These are phyloP conservation scores for Perdita meconis DNA, from an alignment of 2,888 invertebrate genomes.

Conservation along the genomic window DNA sequence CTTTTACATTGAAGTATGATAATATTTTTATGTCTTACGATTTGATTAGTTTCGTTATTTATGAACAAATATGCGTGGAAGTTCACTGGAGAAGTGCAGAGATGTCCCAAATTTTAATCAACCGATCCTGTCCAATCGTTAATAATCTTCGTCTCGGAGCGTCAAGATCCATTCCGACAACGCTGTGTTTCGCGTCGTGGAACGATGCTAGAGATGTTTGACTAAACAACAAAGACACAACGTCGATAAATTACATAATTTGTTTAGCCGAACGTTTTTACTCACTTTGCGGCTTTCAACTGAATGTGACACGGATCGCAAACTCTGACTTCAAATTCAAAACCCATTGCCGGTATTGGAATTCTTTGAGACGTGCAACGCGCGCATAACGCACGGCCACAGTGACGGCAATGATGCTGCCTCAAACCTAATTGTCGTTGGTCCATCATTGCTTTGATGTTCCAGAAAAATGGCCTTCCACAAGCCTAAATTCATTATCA, in stretches of 20 bases:
- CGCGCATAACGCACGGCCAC: conserved; percentile 98
- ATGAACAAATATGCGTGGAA: conserved; percentile 54
- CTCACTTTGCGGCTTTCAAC: conserved; percentile 94
- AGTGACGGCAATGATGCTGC: conserved; percentile 96
- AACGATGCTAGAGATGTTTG: conserved; percentile 96
- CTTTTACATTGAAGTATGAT: conserved; percentile 55
- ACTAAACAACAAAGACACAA: conserved; percentile 84
- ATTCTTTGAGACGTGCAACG: conserved; percentile 95
- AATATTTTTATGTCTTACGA: conserved; percentile 55
- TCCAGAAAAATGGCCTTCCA: conserved; percentile 99
- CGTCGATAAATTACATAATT: neutral
- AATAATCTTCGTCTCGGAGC: conserved; percentile 94
- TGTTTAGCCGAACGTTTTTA: conserved; percentile 67
- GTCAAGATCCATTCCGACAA: conserved; percentile 95
- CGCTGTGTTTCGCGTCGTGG: conserved; percentile 97
- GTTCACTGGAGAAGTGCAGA: conserved; percentile 86
- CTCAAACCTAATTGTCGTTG: conserved; percentile 96
- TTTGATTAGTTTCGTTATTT: conserved; percentile 65
- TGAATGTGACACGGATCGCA: conserved; percentile 96
- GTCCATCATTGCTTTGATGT: conserved; percentile 99
- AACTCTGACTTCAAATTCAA: conserved; percentile 98
- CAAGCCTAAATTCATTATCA: conserved; percentile 90
- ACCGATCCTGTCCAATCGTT: conserved; percentile 97
- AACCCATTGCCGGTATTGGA: conserved; percentile 97
- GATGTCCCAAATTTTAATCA: conserved; percentile 97